These are phyloP conservation scores for Brachionus angularis DNA, from an alignment of 1,140 invertebrate species.

Conservation along the genomic window DNA sequence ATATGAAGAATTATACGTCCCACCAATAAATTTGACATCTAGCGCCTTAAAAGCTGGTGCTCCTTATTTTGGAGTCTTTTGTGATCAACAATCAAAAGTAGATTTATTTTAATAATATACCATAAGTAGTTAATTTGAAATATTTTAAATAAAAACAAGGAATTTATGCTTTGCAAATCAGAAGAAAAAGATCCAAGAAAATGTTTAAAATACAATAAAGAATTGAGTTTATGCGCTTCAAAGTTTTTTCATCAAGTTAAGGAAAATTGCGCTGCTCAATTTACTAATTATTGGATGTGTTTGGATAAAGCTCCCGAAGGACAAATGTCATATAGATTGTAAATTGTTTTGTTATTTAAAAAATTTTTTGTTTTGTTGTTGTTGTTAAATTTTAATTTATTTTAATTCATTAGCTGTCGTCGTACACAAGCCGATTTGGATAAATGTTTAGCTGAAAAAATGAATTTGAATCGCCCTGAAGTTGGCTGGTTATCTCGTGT, in stretches of 20 bases:
- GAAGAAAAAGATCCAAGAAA: slow-evolving; percentile 44
- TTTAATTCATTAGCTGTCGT: slow-evolving; percentile 24
- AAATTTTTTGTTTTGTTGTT: too few relatives aligned
- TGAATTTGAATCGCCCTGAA: slow-evolving; percentile 43
- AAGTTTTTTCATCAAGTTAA: slow-evolving; percentile 28
- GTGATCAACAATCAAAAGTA: slow-evolving; percentile 42
- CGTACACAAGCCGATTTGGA: slow-evolving; percentile 32
- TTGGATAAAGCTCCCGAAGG: slow-evolving; percentile 41
- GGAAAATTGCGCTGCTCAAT: slow-evolving; percentile 31
- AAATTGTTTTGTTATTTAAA: not conserved
- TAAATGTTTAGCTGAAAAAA: slow-evolving; percentile 37
- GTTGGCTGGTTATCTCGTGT: slow-evolving; percentile 24
- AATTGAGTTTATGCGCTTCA: slow-evolving; percentile 31
- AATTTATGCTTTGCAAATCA: slow-evolving; percentile 43
- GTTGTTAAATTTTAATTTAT: too few relatives aligned
- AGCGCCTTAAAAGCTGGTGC: slow-evolving; percentile 25
- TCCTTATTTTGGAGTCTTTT: slow-evolving; percentile 19
- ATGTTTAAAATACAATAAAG: slow-evolving; percentile 25
- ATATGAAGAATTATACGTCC: slow-evolving; percentile 42
- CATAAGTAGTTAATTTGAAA: not conserved
- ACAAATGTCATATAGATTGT: slow-evolving; percentile 38
- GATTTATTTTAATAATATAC: not conserved
- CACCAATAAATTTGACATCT: slow-evolving; percentile 42
- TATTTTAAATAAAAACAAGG: not conserved
- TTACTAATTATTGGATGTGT: slow-evolving; percentile 42